Conservation (phyloP, 2,888 invertebrate species). For the Tyria jacobaeae region DNA sequence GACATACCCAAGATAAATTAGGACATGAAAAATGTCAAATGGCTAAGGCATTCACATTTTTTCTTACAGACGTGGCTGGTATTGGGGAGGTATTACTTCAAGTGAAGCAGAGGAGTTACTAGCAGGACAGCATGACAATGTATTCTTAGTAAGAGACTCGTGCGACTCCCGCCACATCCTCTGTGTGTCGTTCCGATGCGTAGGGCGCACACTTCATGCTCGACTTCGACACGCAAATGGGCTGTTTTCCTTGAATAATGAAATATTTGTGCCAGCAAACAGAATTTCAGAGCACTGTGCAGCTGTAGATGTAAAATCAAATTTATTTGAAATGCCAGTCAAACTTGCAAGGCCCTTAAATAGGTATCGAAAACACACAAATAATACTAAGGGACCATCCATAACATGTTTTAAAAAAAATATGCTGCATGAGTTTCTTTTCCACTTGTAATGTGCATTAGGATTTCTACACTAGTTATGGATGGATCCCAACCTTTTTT, state of each 20-base stretch:
- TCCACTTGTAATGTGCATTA: no score
- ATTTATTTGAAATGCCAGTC: conserved; percentile 82
- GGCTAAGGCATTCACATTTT: background rate
- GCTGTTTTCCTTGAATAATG: conserved; percentile 87
- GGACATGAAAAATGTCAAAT: background rate
- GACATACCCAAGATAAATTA: no score
- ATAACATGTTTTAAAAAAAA: no score
- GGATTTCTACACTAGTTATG: background rate
- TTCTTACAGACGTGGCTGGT: conserved; percentile 87
- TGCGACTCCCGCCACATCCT: conserved; percentile 90
- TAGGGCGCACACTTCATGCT: conserved; percentile 90
- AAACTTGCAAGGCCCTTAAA: conserved; percentile 82
- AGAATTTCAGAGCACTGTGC: conserved; percentile 83
- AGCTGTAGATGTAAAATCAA: conserved; percentile 80
- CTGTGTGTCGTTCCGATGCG: conserved; percentile 90
- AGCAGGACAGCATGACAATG: conserved; percentile 89
- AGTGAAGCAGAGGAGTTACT: conserved; percentile 90
- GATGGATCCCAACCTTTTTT: background rate
- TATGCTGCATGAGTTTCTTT: no score
- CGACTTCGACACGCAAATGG: conserved; percentile 91
- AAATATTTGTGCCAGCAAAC: conserved; percentile 83
- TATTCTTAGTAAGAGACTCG: conserved; percentile 91
- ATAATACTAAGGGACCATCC: background rate
- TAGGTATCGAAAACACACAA: conserved; percentile 57
- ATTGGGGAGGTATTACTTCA: conserved; percentile 92